Evolutionary conservation across 2,797 vertebrate genomes (phyloP), one percentile per base, ranked within the genome.

Genomic region (Lindbergichthys nudifrons): DNA sequence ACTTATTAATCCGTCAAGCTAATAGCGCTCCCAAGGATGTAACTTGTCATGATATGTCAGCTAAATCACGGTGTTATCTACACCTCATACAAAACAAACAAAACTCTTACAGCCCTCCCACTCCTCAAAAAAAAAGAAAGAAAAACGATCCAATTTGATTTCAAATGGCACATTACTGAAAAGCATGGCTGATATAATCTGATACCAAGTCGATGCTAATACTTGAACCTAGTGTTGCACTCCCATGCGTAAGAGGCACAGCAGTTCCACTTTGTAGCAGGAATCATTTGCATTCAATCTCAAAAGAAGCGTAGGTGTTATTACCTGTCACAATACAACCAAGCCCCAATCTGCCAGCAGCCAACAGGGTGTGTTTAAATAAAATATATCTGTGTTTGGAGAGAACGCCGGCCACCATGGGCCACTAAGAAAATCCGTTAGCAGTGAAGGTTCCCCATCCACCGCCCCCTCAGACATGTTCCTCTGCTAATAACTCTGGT

Each of bases 201-300:
- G 84, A 88, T 77, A 65, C 57, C 36, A 30, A 79, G 65, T 69
- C 50, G 60, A 66, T 76, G 58, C 72, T 32, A 47, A 64, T 67
- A 67, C 65, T 83, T 86, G 77, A 83, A 85, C 79, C 80, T n/a
- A 6, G 19, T 65, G 73, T 66, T 74, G 57, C 79, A 59, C 71
- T 82, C 66, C 71, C 21, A 57, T 43, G 63, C 2, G 11, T 68
- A 11, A 32, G 56, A 85, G 32, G 64, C 68, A 48, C 18, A 74
- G 67, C 73, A 56, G 71, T 60, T 75, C 32, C 56, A 76, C 68
- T 83, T 78, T 59, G 63, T 45, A 63, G 69, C 32, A 75, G 56
- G 74, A 75, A 82, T 76, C 43, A 90, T 90, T 89, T 91, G 81
- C 87, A 89, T 93, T 88, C 80, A 84, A 84, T 88, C 85, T 88